Conservation (phyloP, 2,888 invertebrate genomes). For the Copidosoma aretas region DNA sequence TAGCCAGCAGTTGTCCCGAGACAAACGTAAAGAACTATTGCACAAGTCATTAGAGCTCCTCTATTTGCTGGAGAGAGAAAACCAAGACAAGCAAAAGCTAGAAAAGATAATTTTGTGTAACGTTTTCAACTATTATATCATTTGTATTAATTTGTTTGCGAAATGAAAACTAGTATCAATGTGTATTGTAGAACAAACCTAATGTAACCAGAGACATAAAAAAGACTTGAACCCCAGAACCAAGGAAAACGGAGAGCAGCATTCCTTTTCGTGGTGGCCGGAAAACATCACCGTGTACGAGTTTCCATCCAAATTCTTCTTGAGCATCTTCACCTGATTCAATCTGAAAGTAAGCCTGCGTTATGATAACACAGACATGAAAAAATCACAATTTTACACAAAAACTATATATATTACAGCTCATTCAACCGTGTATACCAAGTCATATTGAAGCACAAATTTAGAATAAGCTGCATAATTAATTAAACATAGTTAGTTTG, state of each 20-base stretch:
- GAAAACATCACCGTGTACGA: constrained; percentile 98
- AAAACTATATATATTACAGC: constrained; percentile 35
- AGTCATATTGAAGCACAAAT: constrained; percentile 8
- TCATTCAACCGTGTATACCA: constrained; percentile 40
- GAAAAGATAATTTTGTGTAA: constrained; percentile 38
- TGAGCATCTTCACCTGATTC: constrained; percentile 88
- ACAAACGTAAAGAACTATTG: constrained; percentile 95
- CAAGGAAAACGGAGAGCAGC: constrained; percentile 94
- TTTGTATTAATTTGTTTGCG: constrained; percentile 18
- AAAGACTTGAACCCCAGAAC: constrained; percentile 94
- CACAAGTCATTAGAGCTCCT: constrained; percentile 98
- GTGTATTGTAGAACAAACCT: too few species aligned
- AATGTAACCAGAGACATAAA: constrained; percentile 95
- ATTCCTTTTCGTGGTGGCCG: constrained; percentile 95
- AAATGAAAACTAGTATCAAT: too few species aligned
- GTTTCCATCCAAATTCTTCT: constrained; percentile 97
- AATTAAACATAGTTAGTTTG: constrained; percentile 6
- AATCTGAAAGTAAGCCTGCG: constrained; percentile 66
- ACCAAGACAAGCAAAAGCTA: constrained; percentile 97
- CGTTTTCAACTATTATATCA: constrained; percentile 14
- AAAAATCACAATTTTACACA: constrained; percentile 41
- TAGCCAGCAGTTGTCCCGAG: constrained; percentile 97
- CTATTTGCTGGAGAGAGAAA: constrained; percentile 98
- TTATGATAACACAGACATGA: constrained; percentile 57
- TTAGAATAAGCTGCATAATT: constrained; percentile 19